Evolutionary conservation across 2,888 invertebrate species (phyloP).

Genomic region (Drosophila cognata): DNA sequence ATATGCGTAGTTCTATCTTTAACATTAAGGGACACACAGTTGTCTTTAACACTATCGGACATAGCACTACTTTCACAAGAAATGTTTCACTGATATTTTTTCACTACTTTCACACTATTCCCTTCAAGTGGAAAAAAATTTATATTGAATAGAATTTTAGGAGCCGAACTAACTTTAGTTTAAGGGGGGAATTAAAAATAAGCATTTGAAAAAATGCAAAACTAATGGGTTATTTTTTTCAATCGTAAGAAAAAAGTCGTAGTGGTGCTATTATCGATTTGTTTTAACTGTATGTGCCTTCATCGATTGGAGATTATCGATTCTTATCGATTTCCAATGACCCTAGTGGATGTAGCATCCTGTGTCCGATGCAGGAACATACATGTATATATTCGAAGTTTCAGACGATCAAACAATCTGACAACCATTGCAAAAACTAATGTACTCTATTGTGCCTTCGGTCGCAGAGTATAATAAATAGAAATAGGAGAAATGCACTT

Average conservation of each 20-base stretch:
- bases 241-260: neutral
- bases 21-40: neutral
- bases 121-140: neutral
- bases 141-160: neutral
- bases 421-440: neutral
- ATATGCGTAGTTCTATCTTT: neutral
- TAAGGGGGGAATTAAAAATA: neutral
- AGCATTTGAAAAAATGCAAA: neutral
- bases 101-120: neutral
- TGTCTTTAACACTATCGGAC: neutral
- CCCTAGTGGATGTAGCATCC: neutral
- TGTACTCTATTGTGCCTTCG: neutral
- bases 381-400: neutral
- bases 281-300: neutral
- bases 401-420: neutral
- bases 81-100: neutral
- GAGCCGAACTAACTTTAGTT: neutral
- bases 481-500: slow-evolving; percentile 39
- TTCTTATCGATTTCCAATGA: neutral
- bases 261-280: neutral
- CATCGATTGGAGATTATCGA: neutral
- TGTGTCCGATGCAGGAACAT: neutral
- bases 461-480: neutral
- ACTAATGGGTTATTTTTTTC: neutral
- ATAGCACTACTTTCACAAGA: neutral